phyloP scores from a whole-genome alignment of 2,797 vertebrate species.

The Typhlichthys eigenmanni region DNA sequence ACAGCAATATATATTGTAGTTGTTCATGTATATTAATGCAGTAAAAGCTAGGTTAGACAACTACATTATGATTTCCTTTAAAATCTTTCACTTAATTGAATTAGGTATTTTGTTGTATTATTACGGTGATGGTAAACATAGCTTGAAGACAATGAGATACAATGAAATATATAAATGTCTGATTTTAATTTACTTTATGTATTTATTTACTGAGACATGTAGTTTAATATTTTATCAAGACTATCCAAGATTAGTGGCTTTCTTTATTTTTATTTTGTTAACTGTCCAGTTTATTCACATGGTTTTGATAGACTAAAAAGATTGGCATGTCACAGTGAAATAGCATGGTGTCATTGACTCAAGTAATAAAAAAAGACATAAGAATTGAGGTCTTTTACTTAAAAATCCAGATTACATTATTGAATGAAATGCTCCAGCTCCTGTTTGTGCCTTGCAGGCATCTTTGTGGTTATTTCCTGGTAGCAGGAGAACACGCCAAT shows the following conservation, averaged over 20 bases:
- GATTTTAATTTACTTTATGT: no score
- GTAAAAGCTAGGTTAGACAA: no score
- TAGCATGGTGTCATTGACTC: constrained; percentile 58
- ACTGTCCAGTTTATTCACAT: constrained; percentile 42
- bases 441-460: constrained; percentile 78
- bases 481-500: constrained; percentile 58
- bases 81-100: no score
- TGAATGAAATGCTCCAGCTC: constrained; percentile 81
- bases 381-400: constrained; percentile 76
- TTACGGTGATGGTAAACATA: no score
- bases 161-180: no score
- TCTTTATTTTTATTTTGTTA: constrained; percentile 53
- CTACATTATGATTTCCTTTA: no score
- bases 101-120: no score
- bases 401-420: constrained; percentile 81
- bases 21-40: no score
- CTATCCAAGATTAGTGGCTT: constrained; percentile 16
- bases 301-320: constrained; percentile 52
- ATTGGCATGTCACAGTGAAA: constrained; percentile 64
- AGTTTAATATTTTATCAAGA: not conserved
- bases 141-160: no score
- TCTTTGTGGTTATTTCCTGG: constrained; percentile 75
- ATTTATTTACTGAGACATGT: no score
- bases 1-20: no score
- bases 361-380: constrained; percentile 75